Evolutionary conservation across 2,113 vertebrate species (phyloP), one percentile per base, ranked within the genome.

Genomic region (Herpailurus yagouaroundi): DNA sequence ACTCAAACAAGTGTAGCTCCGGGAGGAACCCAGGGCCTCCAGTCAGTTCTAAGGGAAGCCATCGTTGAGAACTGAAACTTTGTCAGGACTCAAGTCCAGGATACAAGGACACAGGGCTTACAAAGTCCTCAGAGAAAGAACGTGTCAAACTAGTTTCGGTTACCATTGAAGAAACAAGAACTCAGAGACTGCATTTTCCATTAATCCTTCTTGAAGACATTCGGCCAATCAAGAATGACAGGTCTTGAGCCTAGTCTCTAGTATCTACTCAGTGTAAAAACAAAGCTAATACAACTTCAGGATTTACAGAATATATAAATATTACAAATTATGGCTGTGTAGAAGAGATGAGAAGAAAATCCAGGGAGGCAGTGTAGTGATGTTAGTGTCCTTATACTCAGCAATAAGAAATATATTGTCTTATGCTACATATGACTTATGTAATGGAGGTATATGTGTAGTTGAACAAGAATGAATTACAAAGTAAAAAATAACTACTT

Each of bases 141-240:
- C 52, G 41, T 50, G 19, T 36, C 71, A 66, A 95, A 27, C 16
- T 89, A 6, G 25, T 86, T 29, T 33, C 45, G 15, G 68, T 77
- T 89, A 84, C n/a, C 45, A 77, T 45, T 52, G 18, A 60, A 82
- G 33, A 77, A 41, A 7, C 50, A 52, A 89, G 27, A 77, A 68
- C 33, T 77, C 50, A 36, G 27, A 79, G 38, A 64, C 13, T 92
- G 36, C 21, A 41, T 84, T 87, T 88, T 83, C 31, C 38, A 10
- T 84, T 45, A 36, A 52, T 77, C 21, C 31, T 41, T 90, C 71
- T 95, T 79, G 55, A 84, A 92, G 91, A 73, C 64, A 68, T n/a
- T 95, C 7, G 45, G 14, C 52, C 79, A 88, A 18, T 84, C 33
- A 36, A 69, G 60, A 68, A 12, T 60, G n/a, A 57, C 19, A 41